phyloP scores from a whole-genome alignment of 2,797 vertebrate species.

The Dromococcyx pavoninus region DNA sequence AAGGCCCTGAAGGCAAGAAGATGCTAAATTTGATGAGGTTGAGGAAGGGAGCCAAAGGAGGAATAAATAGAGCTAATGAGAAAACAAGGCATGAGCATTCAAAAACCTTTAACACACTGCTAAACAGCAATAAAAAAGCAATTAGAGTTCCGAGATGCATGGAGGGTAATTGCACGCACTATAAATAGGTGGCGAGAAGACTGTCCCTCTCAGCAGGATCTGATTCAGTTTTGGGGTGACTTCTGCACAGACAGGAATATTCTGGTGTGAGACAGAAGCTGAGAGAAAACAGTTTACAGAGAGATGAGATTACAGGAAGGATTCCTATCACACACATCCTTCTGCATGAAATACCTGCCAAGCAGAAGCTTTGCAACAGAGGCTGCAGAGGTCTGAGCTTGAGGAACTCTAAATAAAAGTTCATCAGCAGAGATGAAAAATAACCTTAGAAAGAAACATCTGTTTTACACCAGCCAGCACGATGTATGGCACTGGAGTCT shows the following conservation, averaged over 20 bases:
- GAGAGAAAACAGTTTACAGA: neutral
- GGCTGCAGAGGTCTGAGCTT: neutral
- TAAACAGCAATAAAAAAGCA: conserved; percentile 69
- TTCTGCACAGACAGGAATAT: conserved; percentile 1
- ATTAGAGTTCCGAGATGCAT: conserved; percentile 51
- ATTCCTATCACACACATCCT: neutral
- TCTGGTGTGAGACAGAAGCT: neutral
- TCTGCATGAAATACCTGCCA: neutral
- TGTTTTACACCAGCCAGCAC: neutral
- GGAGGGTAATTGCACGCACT: conserved; percentile 45
- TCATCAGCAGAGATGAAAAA: neutral
- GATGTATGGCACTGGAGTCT: neutral
- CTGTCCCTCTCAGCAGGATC: conserved; percentile 32
- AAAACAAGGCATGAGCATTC: conserved; percentile 57
- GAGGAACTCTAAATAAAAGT: neutral
- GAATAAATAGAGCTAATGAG: conserved; percentile 64
- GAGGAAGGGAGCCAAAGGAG: conserved; percentile 58
- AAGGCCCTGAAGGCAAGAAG: neutral
- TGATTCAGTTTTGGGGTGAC: conserved; percentile 54
- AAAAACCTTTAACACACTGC: conserved; percentile 59
- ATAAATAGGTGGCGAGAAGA: conserved; percentile 58
- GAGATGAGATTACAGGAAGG: conserved; percentile 2
- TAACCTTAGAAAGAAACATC: neutral
- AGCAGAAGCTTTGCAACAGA: neutral
- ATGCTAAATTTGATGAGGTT: conserved; percentile 44